These are phyloP conservation scores for Eupithecia exiguata DNA, from an alignment of 2,888 invertebrate genomes.

Conservation along the genomic window DNA sequence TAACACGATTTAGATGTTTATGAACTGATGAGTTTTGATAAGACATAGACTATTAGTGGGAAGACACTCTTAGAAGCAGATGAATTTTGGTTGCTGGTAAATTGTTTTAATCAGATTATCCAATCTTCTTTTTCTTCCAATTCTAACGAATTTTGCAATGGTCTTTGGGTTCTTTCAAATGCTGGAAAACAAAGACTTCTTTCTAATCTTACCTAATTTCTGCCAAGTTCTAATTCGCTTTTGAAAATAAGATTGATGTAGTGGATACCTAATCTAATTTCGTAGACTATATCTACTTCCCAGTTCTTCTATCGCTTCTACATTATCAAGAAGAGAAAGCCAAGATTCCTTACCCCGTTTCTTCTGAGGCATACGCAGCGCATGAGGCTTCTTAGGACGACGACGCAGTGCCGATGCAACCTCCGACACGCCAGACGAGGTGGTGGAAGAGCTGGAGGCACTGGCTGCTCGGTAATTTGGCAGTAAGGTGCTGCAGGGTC, in stretches of 20 bases:
- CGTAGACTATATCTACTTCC: background rate
- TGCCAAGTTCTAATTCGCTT: too few species aligned
- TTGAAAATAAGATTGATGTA: too few species aligned
- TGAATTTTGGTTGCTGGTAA: too few species aligned
- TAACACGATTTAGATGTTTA: background rate
- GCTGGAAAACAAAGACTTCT: too few species aligned
- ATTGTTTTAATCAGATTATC: too few species aligned
- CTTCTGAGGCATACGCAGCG: conserved; percentile 75
- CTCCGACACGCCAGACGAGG: conserved; percentile 77
- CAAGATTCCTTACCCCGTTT: conserved; percentile 62
- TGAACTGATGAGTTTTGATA: background rate
- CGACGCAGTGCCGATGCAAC: conserved; percentile 72
- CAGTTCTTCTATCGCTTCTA: background rate
- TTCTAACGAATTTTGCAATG: too few species aligned
- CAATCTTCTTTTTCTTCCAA: too few species aligned
- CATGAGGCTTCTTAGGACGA: conserved; percentile 75
- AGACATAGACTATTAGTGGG: too few species aligned
- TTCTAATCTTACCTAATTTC: too few species aligned
- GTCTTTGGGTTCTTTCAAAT: too few species aligned
- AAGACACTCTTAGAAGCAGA: too few species aligned
- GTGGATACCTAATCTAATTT: too few species aligned
- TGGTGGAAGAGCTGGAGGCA: conserved; percentile 76
- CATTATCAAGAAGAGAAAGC: background rate
- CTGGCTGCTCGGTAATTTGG: conserved; percentile 77
- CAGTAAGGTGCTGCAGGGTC: conserved; percentile 74